Evolutionary conservation across 37 sponge, comb jelly and placozoan species (phyloP), one percentile per base, ranked within the genome.

Genomic region (Tethya wilhelma): DNA sequence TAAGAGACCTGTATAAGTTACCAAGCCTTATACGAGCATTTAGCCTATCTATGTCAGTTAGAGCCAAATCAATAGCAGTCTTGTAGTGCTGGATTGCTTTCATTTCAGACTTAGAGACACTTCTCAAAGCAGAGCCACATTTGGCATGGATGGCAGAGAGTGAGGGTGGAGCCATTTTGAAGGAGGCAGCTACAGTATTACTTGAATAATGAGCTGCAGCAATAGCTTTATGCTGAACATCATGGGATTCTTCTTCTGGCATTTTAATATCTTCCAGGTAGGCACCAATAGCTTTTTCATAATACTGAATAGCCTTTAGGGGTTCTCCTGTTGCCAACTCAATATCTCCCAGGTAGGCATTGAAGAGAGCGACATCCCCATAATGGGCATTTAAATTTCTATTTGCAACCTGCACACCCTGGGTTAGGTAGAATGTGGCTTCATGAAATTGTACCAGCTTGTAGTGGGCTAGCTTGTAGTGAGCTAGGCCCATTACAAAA

Each of bases 271-370:
- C n/a, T n/a, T n/a, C n/a, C n/a, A n/a, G n/a, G 62, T 89, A 79
- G 32, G 32, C 8, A 1, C 38, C 32, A 8, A 45, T 17, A 19
- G 91, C 86, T 30, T 57, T 28, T 28, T 38, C 14, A 44, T 74
- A 90, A 29, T 80, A 44, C 0, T 76, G 28, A 20, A 53, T 38
- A 19, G 86, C 91, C 34, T 74, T 36, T 22, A 30, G 19, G 65
- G 67, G 77, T 17, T 77, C 20, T 1, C 40, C 20, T 41, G 49
- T 64, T 2, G 66, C 22, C 3, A 63, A 29, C 11, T 81, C 63
- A 28, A 90, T 70, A 36, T 90, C 86, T 30, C 91, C 91, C 22
- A 86, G 41, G 74, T 90, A 90, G 19, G 82, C 57, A 45, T 59
- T 74, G 45, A 68, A 44, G 7, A 90, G 57, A 9, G 79, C n/a